phyloP scores from a whole-genome alignment of 2,797 vertebrate genomes.

The Melanotaenia boesemani region DNA sequence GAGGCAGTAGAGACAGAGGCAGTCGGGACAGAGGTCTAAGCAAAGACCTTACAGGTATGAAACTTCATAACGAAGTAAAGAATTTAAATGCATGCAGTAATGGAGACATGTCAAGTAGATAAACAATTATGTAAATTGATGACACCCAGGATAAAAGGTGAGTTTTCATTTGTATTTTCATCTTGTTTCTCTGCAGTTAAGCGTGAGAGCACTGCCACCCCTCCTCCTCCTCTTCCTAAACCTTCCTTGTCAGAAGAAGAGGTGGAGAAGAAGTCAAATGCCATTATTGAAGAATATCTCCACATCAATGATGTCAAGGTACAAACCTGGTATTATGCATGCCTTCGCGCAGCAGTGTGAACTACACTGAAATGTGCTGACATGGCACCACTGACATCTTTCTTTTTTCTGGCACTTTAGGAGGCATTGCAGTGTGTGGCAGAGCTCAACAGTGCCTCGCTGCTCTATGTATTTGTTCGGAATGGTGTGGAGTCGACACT shows the following conservation, averaged over 20 bases:
- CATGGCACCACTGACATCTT: background rate
- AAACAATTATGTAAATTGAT: background rate
- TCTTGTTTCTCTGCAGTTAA: constrained; percentile 80
- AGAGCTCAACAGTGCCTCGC: constrained; percentile 89
- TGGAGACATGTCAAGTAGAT: background rate
- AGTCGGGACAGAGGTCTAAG: constrained; percentile 74
- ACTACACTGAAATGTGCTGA: background rate
- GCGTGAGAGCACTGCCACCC: constrained; percentile 82
- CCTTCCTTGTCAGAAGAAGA: constrained; percentile 89
- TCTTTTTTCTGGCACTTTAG: constrained; percentile 67
- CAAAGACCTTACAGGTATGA: constrained; percentile 71
- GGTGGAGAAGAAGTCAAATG: constrained; percentile 92
- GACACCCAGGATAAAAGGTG: constrained; percentile 10
- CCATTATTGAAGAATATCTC: constrained; percentile 96
- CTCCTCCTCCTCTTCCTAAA: constrained; percentile 79
- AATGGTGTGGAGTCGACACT: constrained; percentile 92
- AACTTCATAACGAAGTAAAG: background rate
- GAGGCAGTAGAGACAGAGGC: constrained; percentile 56
- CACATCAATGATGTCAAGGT: constrained; percentile 99
- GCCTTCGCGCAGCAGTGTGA: background rate
- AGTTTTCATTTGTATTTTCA: background rate
- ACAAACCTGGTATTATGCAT: background rate
- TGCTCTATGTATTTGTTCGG: constrained; percentile 94
- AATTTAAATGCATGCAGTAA: background rate
- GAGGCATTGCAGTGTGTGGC: constrained; percentile 95